Evolutionary conservation across 2,888 invertebrate genomes (phyloP), one percentile per base, ranked within the genome.

Genomic region (Zhuqinia jingwanae): DNA sequence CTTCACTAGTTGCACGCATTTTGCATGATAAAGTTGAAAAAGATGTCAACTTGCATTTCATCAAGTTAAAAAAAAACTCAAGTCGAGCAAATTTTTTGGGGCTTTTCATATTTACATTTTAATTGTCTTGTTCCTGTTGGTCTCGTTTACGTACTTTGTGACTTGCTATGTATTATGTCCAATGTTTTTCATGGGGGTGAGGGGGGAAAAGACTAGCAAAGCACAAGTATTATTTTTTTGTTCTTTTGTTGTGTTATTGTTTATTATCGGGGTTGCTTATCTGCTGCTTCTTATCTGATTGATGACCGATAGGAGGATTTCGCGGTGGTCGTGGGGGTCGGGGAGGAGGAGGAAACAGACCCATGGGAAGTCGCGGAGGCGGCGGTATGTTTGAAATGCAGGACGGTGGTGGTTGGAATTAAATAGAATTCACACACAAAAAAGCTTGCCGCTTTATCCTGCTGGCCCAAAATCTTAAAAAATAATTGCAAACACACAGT

Each of bases 331-430:
- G 89, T 58, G 88, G 89, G 80, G 87, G 89, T 82, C 85, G 88
- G 76, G 73, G 89, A 91, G 94, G 89, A 91, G 94, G 87, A 73
- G 83, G 79, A 83, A 65, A 80, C 83, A 79, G 83, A 84, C 87
- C 82, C 78, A 84, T 83, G 83, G 87, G 87, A 81, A 79, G 47
- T 88, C 88, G 89, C 75, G 89, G 89, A 88, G 86, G 89, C 84
- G 88, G 89, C 87, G 89, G 88, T 87, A 87, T 86, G 86, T 89
- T 89, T 89, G 86, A 89, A 73, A 84, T 81, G 83, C 87, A 84
- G 79, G 87, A 87, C 70, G 88, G 87, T 87, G 88, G 87, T 87
- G 88, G 88, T 84, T 88, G 88, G 88, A 88, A 81, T 88, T 87
- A 88, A 85, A 80, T 58, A 73, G 45, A 53, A 79, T 76, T 82